Conservation (phyloP, 2,797 vertebrate species). For the Rhodeus uyekii region DNA sequence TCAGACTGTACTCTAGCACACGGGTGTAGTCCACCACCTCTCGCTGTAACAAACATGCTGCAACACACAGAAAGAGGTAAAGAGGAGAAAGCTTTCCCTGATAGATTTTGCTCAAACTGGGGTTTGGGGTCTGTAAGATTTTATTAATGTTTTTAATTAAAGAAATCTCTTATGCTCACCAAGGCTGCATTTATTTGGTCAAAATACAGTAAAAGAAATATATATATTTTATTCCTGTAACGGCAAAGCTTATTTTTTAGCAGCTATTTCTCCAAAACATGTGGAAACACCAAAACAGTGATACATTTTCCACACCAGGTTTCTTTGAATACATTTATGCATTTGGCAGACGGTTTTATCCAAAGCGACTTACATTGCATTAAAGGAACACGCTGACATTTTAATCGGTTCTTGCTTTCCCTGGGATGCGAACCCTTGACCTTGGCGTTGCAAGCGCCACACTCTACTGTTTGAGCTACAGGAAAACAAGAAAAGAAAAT, state of each 20-base stretch:
- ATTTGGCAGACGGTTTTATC: no score
- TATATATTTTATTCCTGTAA: not conserved
- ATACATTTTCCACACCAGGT: not conserved
- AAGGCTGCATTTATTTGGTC: not conserved
- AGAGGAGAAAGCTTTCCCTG: not conserved
- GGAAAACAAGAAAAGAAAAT: no score
- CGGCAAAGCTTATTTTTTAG: not conserved
- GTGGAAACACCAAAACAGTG: not conserved
- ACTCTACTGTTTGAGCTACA: no score
- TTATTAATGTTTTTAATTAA: not conserved
- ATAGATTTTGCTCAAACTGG: not conserved
- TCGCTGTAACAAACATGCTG: conserved; percentile 88
- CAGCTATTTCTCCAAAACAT: not conserved
- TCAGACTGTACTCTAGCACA: conserved; percentile 85
- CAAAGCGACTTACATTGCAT: no score
- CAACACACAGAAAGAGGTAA: conserved; percentile 10
- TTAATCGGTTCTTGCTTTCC: no score
- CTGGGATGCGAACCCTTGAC: no score
- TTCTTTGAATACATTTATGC: no score
- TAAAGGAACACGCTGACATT: no score
- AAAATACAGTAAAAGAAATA: not conserved
- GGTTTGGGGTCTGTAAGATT: not conserved
- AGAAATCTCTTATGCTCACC: not conserved
- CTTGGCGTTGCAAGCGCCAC: no score
- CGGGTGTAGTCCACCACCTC: conserved; percentile 81